Evolutionary conservation across 2,888 invertebrate species (phyloP).

Genomic region (Arctia plantaginis): DNA sequence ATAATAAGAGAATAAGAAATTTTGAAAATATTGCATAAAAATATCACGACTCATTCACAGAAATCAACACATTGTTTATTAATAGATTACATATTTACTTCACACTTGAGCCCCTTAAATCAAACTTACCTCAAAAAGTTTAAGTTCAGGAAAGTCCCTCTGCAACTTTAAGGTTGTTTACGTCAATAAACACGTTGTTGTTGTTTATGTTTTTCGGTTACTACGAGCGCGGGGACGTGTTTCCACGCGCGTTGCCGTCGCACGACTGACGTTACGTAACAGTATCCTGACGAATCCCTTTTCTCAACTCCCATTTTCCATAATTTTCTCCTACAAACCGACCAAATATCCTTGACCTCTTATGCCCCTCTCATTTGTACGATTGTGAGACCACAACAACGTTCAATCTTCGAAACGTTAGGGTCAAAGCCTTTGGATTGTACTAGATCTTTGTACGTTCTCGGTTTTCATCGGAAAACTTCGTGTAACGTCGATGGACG

Average conservation of each 20-base stretch:
- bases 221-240: constrained; percentile 62
- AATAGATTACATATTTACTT: constrained; percentile 14
- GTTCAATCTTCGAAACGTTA: constrained; percentile 23
- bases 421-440: constrained; percentile 60
- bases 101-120: constrained; percentile 30
- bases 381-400: background rate
- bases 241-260: constrained; percentile 62
- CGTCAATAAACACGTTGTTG: constrained; percentile 83
- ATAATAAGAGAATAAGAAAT: background rate
- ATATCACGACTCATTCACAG: background rate
- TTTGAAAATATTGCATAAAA: background rate
- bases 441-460: constrained; percentile 32
- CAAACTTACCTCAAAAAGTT: constrained; percentile 50
- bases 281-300: constrained; percentile 75
- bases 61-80: no score
- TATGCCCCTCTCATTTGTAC: constrained; percentile 34
- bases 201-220: constrained; percentile 76
- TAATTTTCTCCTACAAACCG: constrained; percentile 61
- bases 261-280: constrained; percentile 83
- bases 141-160: constrained; percentile 54
- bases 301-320: constrained; percentile 64
- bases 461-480: constrained; percentile 70
- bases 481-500: constrained; percentile 63
- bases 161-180: constrained; percentile 73
- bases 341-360: constrained; percentile 61